Base-by-base conservation (phyloP, 1,140 invertebrate species). In the Brachionus angularis region DNA sequence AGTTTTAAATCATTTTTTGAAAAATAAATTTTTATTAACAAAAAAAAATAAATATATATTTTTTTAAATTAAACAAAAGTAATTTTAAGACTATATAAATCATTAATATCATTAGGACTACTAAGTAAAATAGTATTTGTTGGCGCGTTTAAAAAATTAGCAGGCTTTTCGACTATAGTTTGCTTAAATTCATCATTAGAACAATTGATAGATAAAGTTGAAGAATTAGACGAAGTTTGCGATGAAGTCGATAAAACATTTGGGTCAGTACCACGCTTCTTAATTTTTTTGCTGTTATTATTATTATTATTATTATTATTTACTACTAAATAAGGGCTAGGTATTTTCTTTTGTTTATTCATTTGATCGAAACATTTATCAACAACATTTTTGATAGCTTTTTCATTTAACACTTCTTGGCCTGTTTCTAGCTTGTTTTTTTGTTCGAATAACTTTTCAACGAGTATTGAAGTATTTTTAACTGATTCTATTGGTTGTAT, bases 31-130 rank as follows among this genome's bases (percentile, higher is more conserved):
- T n/a, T n/a, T n/a, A n/a, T n/a, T 25, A 25, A 14, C 3, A 50
- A 50, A 50, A 25, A 50, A 10, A 27, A 50, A 25, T 25, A 5
- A 25, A 50, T 25, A 10, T 50, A 14, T 50, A 25, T 25, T 7
- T 16, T 8, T 52, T 31, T 14, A 5, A 50, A 47, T 47, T 50
- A 67, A 18, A 67, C 62, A 21, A 67, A 67, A 34, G 62, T 67
- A 27, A 67, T 67, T 50, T 67, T 67, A 47, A 67, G 47, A 29
- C 42, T 47, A 23, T 47, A 25, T 23, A 29, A 46, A 67, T 47
- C 62, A 27, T 49, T 44, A 8, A 23, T 25, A 34, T 64, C 36
- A 42, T 10, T 29, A 1, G 39, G n/a, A 29, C 27, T 33, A 25
- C 46, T 33, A 16, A 47, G 2, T 25, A 47, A 23, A 25, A 67